A percentile compares a stretch with the other conserved stretches of the same genome.
phyloP scores from a whole-genome alignment of 1,140 invertebrate genomes.

The Sarcophaga bullata region DNA sequence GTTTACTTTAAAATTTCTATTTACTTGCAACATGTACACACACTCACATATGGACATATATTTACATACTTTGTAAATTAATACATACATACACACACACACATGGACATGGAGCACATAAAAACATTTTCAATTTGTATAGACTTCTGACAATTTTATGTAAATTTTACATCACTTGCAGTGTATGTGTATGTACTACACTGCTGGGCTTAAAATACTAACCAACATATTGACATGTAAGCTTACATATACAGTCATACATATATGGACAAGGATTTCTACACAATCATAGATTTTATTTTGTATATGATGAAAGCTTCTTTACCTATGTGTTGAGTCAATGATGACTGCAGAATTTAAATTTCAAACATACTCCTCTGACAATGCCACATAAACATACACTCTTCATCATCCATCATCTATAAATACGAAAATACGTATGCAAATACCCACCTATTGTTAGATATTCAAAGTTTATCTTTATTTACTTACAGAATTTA shows the following conservation, averaged over 20 bases:
- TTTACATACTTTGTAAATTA: background rate
- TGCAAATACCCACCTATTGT: too few relatives aligned
- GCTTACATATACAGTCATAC: background rate
- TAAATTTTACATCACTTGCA: background rate
- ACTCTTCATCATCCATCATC: too few relatives aligned
- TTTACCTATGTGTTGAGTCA: too few relatives aligned
- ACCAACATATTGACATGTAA: slow-evolving; percentile 3
- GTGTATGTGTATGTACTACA: background rate
- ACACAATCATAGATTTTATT: too few relatives aligned
- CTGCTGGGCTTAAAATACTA: background rate
- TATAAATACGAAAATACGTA: too few relatives aligned
- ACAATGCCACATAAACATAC: too few relatives aligned
- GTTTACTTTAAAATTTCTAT: slow-evolving; percentile 11
- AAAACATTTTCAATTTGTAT: slow-evolving; percentile 27
- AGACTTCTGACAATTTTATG: slow-evolving; percentile 15
- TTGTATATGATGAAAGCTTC: too few relatives aligned
- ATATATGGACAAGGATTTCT: too few relatives aligned
- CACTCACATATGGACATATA: background rate
- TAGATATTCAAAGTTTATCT: too few relatives aligned
- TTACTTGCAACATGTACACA: background rate
- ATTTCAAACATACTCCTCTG: too few relatives aligned
- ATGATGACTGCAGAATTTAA: too few relatives aligned
- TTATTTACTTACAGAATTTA: too few relatives aligned
- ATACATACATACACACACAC: background rate
- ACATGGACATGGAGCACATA: background rate